Evolutionary conservation across 2,888 invertebrate genomes (phyloP), one percentile per base, ranked within the genome.

Genomic region (Tetragonisca angustula): DNA sequence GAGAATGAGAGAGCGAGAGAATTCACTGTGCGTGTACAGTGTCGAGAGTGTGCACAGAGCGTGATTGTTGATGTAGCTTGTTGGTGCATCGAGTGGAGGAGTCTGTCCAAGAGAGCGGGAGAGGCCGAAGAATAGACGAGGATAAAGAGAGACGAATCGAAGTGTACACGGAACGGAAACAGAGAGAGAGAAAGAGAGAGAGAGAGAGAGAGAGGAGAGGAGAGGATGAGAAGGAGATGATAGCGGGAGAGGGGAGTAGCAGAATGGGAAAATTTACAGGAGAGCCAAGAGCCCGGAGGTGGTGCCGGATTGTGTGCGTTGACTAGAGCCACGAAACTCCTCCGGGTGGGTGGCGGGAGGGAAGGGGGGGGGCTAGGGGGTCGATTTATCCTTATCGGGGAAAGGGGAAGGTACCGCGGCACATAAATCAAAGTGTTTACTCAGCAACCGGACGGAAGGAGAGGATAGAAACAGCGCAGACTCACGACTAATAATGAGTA

Each of bases 341-440:
- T 74, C 65, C 82, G 32, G n/a, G 36, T 0, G 9, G 27, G 27
- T 27, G 36, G 36, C 36, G 5, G 36, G 36, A 36, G n/a, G n/a
- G n/a, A n/a, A n/a, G n/a, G n/a, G n/a, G n/a, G n/a, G n/a, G n/a
- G n/a, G n/a, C n/a, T 36, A 43, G 43, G 43, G 17, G 32, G 50
- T 85, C 85, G 89, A 91, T 90, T 92, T 91, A 92, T 92, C 91
- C 91, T 92, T 93, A 93, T 93, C 92, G 90, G 88, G 86, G n/a
- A 56, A 56, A 56, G 56, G 56, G 50, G 50, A 15, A 4, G 90
- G 87, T 90, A 91, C 88, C 90, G 87, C 91, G 91, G 88, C 90
- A 90, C 91, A 92, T 93, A 92, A 92, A 93, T 93, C 93, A 92
- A 92, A 92, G 92, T 92, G 92, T 93, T 93, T 93, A 91, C 92